Base-by-base conservation (phyloP, 1,140 invertebrate genomes). In the Platyscapa corneri region DNA sequence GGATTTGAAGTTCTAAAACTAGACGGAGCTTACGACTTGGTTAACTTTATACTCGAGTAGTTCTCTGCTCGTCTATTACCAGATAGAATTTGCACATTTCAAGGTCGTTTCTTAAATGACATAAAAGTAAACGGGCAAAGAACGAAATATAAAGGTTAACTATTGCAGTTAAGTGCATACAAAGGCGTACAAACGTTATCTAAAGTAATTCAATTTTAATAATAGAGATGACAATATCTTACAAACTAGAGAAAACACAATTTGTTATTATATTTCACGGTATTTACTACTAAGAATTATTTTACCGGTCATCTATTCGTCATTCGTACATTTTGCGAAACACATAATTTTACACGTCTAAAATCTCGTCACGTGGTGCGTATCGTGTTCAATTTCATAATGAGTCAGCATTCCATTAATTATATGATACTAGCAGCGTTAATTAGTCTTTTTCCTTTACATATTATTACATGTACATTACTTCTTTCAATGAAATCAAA, bases 41-140 rank as follows among this genome's bases (percentile, higher is more conserved):
- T 27, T 80, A 60, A 75, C 27, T 75, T 75, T 42, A 65, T 37
- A 18, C 23, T 46, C 20, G 5, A 30, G 16, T 20, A 3, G n/a
- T 56, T 30, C 77, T 79, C 46, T 80, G 64, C 67, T 80, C 39
- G 10, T 46, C 34, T 67, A 65, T 34, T 39, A 10, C 39, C n/a
- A 42, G 39, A 27, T 46, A 30, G 14, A 60, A 30, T 42, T 16
- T 67, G 30, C 27, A 82, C 34, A 82, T 37, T 82, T 82, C 65
- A 72, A 14, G 30, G 20, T 49, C n/a, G 12, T 72, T 82, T 82
- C 42, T 30, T n/a, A 3, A 49, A 46, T 42, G 49, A 64, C 7
- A 70, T 27, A 70, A 70, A 81, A 81, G 64, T 70, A 16, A 46
- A 53, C 32, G 7, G 6, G 18, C 32, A 32, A 53, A 34, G 39